Percentiles rank a stretch among this genome's conserved stretches.
phyloP scores from a whole-genome alignment of 1,140 invertebrate species.

The Atta texana region DNA sequence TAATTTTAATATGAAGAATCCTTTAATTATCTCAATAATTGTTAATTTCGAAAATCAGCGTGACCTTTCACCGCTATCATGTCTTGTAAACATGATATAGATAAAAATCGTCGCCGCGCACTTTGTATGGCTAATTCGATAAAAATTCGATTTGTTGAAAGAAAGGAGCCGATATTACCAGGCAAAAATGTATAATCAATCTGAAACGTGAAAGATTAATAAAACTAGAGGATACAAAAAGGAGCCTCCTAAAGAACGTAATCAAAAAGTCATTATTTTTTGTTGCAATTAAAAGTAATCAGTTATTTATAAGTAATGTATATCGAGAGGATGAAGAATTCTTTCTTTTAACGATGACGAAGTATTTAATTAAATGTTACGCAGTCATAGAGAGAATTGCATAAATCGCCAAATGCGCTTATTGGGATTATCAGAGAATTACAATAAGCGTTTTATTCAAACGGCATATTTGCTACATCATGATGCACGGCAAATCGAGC shows the following conservation, averaged over 20 bases:
- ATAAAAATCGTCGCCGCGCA: slow-evolving; percentile 21
- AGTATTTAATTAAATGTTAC: background rate
- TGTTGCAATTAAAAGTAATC: background rate
- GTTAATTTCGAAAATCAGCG: slow-evolving; percentile 30
- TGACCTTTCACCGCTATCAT: slow-evolving; percentile 11
- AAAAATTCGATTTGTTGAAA: slow-evolving; percentile 27
- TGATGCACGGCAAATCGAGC: background rate
- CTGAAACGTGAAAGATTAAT: background rate
- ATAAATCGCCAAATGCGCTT: slow-evolving; percentile 47
- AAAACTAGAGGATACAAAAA: background rate
- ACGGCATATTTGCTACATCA: slow-evolving; percentile 14
- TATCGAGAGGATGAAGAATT: background rate
- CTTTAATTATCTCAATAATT: background rate
- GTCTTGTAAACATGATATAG: background rate
- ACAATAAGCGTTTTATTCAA: slow-evolving; percentile 66
- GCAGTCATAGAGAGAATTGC: slow-evolving; percentile 42
- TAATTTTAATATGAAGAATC: background rate
- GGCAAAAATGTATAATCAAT: background rate
- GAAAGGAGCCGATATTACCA: slow-evolving; percentile 1
- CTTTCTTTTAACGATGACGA: background rate
- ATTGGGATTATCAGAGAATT: slow-evolving; percentile 54
- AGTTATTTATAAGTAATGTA: slow-evolving; percentile 7
- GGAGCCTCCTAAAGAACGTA: background rate
- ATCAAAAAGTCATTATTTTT: slow-evolving; percentile 39
- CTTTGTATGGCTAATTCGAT: slow-evolving; percentile 25